phyloP scores from a whole-genome alignment of 2,113 vertebrate species.

The Rhodinocichla rosea region DNA sequence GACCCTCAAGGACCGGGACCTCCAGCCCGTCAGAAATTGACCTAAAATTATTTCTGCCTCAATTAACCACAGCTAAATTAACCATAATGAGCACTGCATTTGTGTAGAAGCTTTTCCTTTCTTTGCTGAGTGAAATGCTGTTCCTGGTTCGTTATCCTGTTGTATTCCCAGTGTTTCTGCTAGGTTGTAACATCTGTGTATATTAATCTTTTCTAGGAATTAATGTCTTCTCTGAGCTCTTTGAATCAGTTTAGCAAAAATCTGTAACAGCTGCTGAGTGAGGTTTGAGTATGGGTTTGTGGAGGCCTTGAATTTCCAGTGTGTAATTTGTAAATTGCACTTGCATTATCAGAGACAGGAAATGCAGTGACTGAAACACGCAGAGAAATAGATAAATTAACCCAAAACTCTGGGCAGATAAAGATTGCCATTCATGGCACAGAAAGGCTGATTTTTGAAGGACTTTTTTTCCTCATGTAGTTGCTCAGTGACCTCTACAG shows the following conservation, averaged over 20 bases:
- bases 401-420: neutral
- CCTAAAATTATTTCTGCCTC: neutral
- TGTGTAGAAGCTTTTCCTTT: neutral
- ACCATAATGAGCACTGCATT: fast-evolving
- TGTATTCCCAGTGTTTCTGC: fast-evolving
- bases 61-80: neutral
- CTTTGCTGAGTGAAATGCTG: neutral
- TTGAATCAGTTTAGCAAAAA: neutral
- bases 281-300: neutral
- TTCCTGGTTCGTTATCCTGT: fast-evolving
- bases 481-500: slow-evolving; percentile 60
- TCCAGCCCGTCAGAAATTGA: neutral
- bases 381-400: neutral
- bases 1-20: neutral
- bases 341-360: neutral
- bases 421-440: neutral
- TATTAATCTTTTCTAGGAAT: neutral
- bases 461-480: neutral
- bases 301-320: neutral
- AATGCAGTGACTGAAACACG: neutral
- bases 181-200: neutral
- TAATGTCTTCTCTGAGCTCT: neutral
- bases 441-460: neutral
- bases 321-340: neutral
- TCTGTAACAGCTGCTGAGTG: neutral